Conservation (phyloP, 1,140 invertebrate species). For the Atta texana region DNA sequence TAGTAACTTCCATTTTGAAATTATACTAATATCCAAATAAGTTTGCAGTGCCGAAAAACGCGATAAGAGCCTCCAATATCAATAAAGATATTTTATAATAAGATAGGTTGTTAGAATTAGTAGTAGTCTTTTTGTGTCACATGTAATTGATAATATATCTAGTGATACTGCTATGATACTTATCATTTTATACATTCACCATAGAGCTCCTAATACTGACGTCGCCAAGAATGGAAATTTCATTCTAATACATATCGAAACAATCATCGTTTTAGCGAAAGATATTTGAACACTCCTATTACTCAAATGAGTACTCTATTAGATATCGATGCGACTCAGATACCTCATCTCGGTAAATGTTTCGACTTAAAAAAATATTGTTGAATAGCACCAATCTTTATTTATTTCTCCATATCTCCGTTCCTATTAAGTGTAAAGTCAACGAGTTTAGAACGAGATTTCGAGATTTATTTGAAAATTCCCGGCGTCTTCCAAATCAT, state of each 20-base stretch:
- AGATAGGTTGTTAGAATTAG: slow-evolving; percentile 9
- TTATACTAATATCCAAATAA: not conserved
- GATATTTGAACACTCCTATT: slow-evolving; percentile 1
- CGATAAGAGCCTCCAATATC: not conserved
- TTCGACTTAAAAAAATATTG: slow-evolving; percentile 52
- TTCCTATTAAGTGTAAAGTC: not conserved
- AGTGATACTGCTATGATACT: slow-evolving; percentile 39
- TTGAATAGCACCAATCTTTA: slow-evolving; percentile 67
- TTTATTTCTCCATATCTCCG: slow-evolving; percentile 1
- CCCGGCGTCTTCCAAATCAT: not conserved
- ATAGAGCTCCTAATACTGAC: slow-evolving; percentile 50
- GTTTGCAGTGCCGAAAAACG: not conserved
- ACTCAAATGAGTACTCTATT: slow-evolving; percentile 7
- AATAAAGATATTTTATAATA: slow-evolving; percentile 28
- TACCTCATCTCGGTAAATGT: slow-evolving; percentile 13
- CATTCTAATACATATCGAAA: not conserved
- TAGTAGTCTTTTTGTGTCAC: slow-evolving; percentile 23
- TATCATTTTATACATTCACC: slow-evolving; percentile 51
- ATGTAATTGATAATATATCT: slow-evolving; percentile 28
- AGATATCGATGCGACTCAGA: slow-evolving; percentile 21
- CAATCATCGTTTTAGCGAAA: not conserved
- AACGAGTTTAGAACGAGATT: slow-evolving; percentile 29
- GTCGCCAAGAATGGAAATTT: slow-evolving; percentile 53
- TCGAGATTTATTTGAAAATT: slow-evolving; percentile 26
- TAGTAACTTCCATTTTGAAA: not conserved